Base-by-base conservation (phyloP, 2,113 vertebrate genomes). In the Scomber colias region DNA sequence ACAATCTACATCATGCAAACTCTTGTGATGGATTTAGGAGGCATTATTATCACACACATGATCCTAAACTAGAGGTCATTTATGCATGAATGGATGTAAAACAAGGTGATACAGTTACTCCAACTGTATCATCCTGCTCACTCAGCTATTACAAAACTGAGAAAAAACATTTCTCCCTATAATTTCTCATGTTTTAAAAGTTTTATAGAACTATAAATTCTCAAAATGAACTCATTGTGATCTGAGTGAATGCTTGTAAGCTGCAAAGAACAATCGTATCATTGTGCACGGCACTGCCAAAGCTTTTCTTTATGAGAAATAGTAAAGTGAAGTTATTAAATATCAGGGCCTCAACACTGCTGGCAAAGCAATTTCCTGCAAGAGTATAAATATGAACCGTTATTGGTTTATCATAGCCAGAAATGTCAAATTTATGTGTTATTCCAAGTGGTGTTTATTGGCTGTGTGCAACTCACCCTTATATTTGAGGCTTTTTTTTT, bases 251-350 rank as follows among this genome's bases (percentile, higher is more conserved):
- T 9, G n/a, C 14, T 44, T 69, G n/a, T 5, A 70, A 54, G 9
- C 15, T 14, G 57, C 31, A 69, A 65, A 27, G 35, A 78, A 71
- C 30, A 71, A 74, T 62, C n/a, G 11, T 65, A 31, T 30, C 21
- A 24, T 24, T 65, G 35, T 21, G 5, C 21, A 27, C 14, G 46
- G 45, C 27, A 40, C 16, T 71, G 64, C 53, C 51, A 65, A 48
- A 44, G 63, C 65, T 53, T 57, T 71, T 57, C 21, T 70, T 50
- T 50, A 59, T 64, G n/a, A 40, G 50, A 54, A 44, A 61, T 6
- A 14, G 10, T 49, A 1, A 73, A 30, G 27, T 3, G 5, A 17
- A 19, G 10, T 19, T 40, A 24, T 66, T 46, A 45, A 16, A 71
- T 21, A 53, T 27, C 11, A 48, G 4, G n/a, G 13, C 14, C 55